Evolutionary conservation across 2,888 invertebrate species (phyloP), one percentile per base, ranked within the genome.

Genomic region (Ochropleura leucogaster): DNA sequence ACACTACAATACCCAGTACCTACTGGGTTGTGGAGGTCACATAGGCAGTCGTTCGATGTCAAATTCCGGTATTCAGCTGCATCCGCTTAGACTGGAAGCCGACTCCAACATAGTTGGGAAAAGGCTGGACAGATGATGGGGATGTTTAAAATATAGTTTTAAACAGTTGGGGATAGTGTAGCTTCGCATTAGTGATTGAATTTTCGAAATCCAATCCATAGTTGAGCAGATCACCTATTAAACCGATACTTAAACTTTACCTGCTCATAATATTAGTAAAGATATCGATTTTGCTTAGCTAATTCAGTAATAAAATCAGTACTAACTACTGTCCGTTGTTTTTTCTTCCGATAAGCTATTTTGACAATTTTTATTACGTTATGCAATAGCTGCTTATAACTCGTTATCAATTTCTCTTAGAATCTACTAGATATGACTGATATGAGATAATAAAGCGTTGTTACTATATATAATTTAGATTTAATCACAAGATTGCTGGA

Each of bases 321-420:
- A 65, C 67, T 57, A 67, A 40, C 18, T 49, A 2, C 9, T 59
- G n/a, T 8, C 20, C 20, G 40, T 46, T 51, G 7, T 70, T 46
- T 44, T 51, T 40, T 9, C 51, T 53, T 20, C 9, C 65, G 74
- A 77, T 79, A 79, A 70, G 69, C 6, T 12, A 72, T 55, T 65
- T 30, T n/a, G 57, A 12, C n/a, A 70, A 68, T 30, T 10, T 74
- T 76, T 72, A 68, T 55, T 69, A 72, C 55, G 75, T 83, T 79
- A 81, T 78, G 74, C 70, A 85, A 87, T 66, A 64, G 20, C 18
- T 20, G 40, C 30, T 67, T 79, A 79, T 80, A 72, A 62, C 53
- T 44, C 49, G 44, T 85, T 87, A 87, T 87, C 85, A 82, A 72
- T 80, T 68, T 71, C 49, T 85, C 68, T 71, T 63, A 20, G 51